Base-by-base conservation (phyloP, 2,888 invertebrate species). In the Incurvaria masculella region DNA sequence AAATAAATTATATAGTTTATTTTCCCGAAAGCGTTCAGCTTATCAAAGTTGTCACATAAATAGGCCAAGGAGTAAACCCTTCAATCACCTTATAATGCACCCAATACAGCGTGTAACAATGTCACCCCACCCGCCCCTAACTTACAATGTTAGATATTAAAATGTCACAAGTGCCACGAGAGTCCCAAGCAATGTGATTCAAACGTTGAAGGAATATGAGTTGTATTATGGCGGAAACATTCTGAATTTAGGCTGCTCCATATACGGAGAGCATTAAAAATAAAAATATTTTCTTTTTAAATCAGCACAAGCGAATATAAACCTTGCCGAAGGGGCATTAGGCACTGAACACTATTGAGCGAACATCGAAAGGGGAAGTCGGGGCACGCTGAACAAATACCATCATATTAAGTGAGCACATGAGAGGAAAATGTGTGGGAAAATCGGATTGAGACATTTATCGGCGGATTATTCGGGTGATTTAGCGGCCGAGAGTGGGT, bases 351-450 rank as follows among this genome's bases (percentile, higher is more conserved):
- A 6, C 4, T 4, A 6, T 23, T 23, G 23, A 23, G 5, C 4
- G 23, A 23, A 6, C 10, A 4, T 4, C 33, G 33, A 10, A 33
- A 33, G 33, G 33, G 33, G 33, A 33, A 8, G 6, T 33, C 4
- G 14, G 14, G 33, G 33, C 14, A 33, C 33, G 14, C 14, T 33
- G 33, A 33, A 14, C 73, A 76, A 76, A 75, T 72, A 75, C 66
- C 69, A 66, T 70, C 75, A 75, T 75, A 74, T 75, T 75, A 76
- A 78, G 73, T 76, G 76, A 75, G 74, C 76, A 76, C 75, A 78
- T 74, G 76, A 75, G 74, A 74, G 75, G 75, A 74, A 76, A 78
- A 76, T 73, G 75, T 72, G 74, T 78, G 75, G 72, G 74, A 75
- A 76, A 75, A 75, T 68, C 74, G 75, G 76, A 76, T 78, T 76